A percentile compares a stretch with the other conserved stretches of the same genome.
These are phyloP conservation scores for Callipepla squamata DNA, from an alignment of 2,113 vertebrate species.

Conservation along the genomic window DNA sequence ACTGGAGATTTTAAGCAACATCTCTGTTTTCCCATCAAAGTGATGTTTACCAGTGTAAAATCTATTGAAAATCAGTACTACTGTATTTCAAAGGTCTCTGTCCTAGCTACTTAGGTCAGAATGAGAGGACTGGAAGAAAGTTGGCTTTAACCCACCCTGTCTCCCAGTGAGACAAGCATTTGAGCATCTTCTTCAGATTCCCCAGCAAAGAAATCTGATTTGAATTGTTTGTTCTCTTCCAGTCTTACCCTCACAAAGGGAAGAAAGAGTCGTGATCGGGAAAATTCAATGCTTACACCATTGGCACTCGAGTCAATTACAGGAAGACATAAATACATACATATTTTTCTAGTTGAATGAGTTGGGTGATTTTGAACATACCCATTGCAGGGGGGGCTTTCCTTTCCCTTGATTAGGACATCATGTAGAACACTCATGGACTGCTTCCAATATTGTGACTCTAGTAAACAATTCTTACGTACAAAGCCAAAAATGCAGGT, in stretches of 20 bases:
- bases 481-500: neutral
- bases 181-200: neutral
- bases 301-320: neutral
- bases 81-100: neutral
- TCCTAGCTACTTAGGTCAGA: neutral
- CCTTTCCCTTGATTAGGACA: rapidly evolving
- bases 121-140: neutral
- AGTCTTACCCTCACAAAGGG: neutral
- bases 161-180: neutral
- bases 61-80: neutral
- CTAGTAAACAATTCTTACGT: neutral
- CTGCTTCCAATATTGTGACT: neutral
- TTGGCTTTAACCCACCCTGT: neutral
- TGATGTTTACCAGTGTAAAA: neutral
- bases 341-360: neutral
- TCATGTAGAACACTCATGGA: neutral
- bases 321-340: neutral
- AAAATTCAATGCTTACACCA: neutral
- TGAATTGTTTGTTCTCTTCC: neutral
- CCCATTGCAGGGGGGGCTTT: neutral
- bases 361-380: neutral
- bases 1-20: neutral
- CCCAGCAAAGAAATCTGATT: neutral
- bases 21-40: neutral
- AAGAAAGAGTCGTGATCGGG: neutral